Base-by-base conservation (phyloP, 2,113 vertebrate genomes). In the Struthio camelus region DNA sequence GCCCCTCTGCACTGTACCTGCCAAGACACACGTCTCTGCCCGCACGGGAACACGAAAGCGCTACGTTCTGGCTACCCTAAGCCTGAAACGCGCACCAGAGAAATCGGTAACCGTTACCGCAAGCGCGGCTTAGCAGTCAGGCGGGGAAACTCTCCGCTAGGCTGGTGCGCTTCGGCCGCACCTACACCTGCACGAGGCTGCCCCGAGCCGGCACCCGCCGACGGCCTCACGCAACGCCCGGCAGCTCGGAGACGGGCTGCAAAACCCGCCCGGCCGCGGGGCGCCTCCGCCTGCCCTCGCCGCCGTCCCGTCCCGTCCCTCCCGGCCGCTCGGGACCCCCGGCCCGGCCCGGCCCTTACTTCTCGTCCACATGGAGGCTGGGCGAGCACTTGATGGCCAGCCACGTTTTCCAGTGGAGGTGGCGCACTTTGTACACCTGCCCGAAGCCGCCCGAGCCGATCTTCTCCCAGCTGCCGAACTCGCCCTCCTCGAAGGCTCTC, bases 341-440 rank as follows among this genome's bases (percentile, higher is more conserved):
- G 17, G 8, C 42, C 66, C 32, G 3, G 18, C 58, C 2, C 32
- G 32, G 9, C 36, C 44, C 94, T 99, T 97, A 99, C 99, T 99
- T 99, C 84, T 99, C 99, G 89, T 99, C 99, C 97, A 99, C 98
- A 96, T 99, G 99, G 80, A 99, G 98, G 94, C 99, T 99, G 66
- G 99, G 99, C 83, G 99, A 99, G 73, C 99, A 99, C 98, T 99
- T 99, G 98, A 99, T 99, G 89, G 99, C 99, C 96, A 99, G 98
- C 98, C 99, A 99, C 19, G 99, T 99, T 98, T 99, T 99, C 99
- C 99, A 99, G 98, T 99, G 98, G 67, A 99, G 97, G 50, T 99
- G 99, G 81, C 99, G 99, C 87, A 99, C 99, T 97, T 99, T 99
- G 95, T 99, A 99, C 93, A 99, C 99, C 97, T 99, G 99, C 93